Conservation (phyloP, 1,140 invertebrate species). For the Drosophila ficusphila region DNA sequence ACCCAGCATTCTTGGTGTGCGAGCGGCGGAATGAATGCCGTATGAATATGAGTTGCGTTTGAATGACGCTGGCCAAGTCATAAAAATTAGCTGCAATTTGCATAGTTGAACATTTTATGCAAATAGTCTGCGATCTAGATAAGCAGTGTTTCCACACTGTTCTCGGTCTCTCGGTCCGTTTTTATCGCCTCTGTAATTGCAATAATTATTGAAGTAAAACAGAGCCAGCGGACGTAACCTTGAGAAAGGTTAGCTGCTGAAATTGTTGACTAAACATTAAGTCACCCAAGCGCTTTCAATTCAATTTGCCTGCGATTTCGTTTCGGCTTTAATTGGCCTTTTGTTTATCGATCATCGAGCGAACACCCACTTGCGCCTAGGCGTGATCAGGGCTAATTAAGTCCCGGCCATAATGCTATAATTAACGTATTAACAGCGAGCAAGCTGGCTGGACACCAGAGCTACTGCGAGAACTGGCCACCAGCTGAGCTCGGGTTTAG, state of each 20-base stretch:
- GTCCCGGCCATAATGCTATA: constrained; percentile 49
- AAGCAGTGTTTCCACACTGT: constrained; percentile 52
- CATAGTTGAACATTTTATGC: constrained; percentile 78
- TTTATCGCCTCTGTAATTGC: constrained; percentile 77
- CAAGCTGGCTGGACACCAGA: constrained; percentile 16
- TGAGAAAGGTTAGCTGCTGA: constrained; percentile 62
- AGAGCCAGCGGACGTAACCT: constrained; percentile 31
- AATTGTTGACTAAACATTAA: constrained; percentile 13
- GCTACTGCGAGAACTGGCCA: constrained; percentile 31
- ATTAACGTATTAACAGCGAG: constrained; percentile 74
- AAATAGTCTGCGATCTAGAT: constrained; percentile 66
- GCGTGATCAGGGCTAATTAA: constrained; percentile 55
- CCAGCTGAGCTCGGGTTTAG: constrained; percentile 38
- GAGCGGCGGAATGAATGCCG: background rate
- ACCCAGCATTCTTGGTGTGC: constrained; percentile 32
- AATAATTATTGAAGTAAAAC: constrained; percentile 59
- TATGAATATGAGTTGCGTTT: constrained; percentile 58
- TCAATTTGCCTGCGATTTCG: constrained; percentile 22
- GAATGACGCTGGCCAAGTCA: constrained; percentile 60
- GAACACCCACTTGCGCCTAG: constrained; percentile 48
- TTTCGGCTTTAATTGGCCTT: constrained; percentile 40
- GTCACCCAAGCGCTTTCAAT: constrained; percentile 41
- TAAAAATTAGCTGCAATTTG: constrained; percentile 78
- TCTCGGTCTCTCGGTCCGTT: constrained; percentile 24
- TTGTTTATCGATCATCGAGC: constrained; percentile 40